Evolutionary conservation across 2,797 vertebrate genomes (phyloP).

Genomic region (Notoglanidium macrostoma): DNA sequence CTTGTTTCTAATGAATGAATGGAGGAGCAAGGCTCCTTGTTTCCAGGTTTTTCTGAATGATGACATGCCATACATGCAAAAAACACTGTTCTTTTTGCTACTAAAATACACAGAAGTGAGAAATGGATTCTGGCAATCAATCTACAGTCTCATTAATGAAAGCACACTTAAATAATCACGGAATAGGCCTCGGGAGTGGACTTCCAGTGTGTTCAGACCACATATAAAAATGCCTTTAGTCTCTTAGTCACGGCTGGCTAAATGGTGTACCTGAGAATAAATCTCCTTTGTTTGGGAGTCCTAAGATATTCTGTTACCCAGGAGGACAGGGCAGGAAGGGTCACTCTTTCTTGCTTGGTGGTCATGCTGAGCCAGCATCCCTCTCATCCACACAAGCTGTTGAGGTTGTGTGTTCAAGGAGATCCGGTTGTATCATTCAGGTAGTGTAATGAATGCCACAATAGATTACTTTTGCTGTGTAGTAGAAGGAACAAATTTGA

Average conservation of each 20-base stretch:
- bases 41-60: not conserved
- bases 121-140: not conserved
- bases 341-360: slow-evolving; percentile 6
- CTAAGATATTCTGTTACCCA: not conserved
- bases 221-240: not conserved
- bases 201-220: not conserved
- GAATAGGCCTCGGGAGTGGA: not conserved
- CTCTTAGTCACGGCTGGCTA: not conserved
- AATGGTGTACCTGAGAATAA: not conserved
- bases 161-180: not conserved
- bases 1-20: not conserved
- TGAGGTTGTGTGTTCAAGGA: not conserved
- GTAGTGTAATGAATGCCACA: not conserved
- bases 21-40: not conserved
- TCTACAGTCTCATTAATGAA: not conserved
- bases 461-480: not conserved
- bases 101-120: not conserved
- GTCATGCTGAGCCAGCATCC: slow-evolving; percentile 9
- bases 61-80: not conserved
- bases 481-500: not conserved
- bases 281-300: not conserved
- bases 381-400: not conserved
- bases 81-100: not conserved
- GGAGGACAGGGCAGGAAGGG: slow-evolving; percentile 1
- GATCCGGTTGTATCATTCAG: not conserved